A percentile compares a stretch with the other conserved stretches of the same genome.
Conservation (phyloP, 2,888 invertebrate genomes). For the Theretra japonica region DNA sequence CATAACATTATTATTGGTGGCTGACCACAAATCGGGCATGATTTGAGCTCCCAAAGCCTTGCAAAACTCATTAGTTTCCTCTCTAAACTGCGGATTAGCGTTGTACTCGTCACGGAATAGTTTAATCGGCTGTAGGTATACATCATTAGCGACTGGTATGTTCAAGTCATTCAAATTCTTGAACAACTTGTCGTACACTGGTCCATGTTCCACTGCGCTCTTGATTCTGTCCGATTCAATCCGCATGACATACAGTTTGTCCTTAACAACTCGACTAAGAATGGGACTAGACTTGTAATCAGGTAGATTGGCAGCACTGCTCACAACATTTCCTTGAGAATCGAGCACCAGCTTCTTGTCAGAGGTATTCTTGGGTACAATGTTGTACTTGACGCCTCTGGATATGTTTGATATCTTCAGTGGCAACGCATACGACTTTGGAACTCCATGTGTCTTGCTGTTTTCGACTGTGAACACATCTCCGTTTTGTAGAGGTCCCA, state of each 20-base stretch:
- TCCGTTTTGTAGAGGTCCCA: conserved; percentile 81
- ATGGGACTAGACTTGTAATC: conserved; percentile 79
- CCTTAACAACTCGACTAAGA: conserved; percentile 77
- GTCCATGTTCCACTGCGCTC: conserved; percentile 85
- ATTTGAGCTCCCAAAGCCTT: conserved; percentile 77
- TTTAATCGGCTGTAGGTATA: conserved; percentile 83
- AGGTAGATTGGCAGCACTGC: conserved; percentile 77
- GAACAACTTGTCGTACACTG: conserved; percentile 85
- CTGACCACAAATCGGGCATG: conserved; percentile 74
- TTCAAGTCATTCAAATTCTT: conserved; percentile 81
- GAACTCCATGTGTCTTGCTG: conserved; percentile 70
- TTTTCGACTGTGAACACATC: conserved; percentile 76
- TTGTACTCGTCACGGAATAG: conserved; percentile 83
- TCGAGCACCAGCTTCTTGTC: conserved; percentile 81
- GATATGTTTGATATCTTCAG: conserved; percentile 79
- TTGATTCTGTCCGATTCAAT: conserved; percentile 85
- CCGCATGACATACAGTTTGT: conserved; percentile 80
- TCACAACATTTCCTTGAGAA: conserved; percentile 78
- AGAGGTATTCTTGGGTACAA: conserved; percentile 79
- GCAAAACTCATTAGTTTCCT: conserved; percentile 81
- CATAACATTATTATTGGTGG: conserved; percentile 74
- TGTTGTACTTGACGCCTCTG: conserved; percentile 78
- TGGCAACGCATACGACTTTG: conserved; percentile 79
- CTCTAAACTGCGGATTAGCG: conserved; percentile 81
- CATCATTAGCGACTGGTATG: conserved; percentile 80